A percentile compares a stretch with the other conserved stretches of the same genome.
Evolutionary conservation across 2,113 vertebrate genomes (phyloP).

Genomic region (Antigone vipio): DNA sequence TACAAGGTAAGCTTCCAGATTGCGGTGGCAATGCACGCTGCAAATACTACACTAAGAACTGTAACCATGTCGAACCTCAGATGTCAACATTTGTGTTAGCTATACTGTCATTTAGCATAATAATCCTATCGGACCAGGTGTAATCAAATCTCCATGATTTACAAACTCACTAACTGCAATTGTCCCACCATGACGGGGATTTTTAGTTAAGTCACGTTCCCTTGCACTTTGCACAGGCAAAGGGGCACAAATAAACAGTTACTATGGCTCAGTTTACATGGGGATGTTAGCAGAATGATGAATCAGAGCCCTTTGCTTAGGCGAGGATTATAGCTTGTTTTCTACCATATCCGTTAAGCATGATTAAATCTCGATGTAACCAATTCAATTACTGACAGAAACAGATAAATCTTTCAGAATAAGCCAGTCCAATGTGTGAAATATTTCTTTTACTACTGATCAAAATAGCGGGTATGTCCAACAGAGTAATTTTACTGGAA

Average conservation of each 20-base stretch:
- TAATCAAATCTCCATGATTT: neutral
- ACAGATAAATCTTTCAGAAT: neutral
- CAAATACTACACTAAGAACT: neutral
- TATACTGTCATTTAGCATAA: neutral
- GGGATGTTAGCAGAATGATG: neutral
- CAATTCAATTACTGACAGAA: neutral
- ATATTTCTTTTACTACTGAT: neutral
- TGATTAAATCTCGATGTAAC: neutral
- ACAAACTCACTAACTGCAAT: neutral
- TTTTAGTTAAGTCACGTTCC: neutral
- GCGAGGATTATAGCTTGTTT: neutral
- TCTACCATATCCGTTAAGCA: neutral
- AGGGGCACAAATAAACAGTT: neutral
- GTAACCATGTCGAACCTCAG: neutral
- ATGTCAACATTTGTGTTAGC: neutral
- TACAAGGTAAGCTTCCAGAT: neutral
- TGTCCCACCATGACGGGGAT: neutral
- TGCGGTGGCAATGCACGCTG: neutral
- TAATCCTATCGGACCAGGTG: rapidly evolving
- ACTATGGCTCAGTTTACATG: neutral
- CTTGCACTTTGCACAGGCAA: neutral
- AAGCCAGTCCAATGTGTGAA: neutral
- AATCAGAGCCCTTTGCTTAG: neutral
- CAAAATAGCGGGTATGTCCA: neutral
- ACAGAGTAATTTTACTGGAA: neutral